These are phyloP conservation scores for Dasypus novemcinctus DNA, from an alignment of 2,113 vertebrate species.

Conservation along the genomic window DNA sequence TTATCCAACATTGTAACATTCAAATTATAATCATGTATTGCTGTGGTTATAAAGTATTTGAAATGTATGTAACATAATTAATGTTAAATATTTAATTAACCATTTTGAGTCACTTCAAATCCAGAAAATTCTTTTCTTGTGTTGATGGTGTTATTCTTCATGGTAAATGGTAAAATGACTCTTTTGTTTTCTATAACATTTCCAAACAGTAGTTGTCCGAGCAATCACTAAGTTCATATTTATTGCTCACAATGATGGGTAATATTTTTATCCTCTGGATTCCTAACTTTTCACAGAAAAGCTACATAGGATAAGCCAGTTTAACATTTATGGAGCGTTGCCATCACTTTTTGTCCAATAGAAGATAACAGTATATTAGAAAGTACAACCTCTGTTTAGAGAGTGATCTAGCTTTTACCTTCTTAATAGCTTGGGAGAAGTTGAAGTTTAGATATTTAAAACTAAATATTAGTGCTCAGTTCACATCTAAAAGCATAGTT, in stretches of 20 bases:
- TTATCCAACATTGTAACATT: background rate
- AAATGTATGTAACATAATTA: background rate
- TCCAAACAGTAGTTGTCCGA: slow-evolving; percentile 28
- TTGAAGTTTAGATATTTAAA: slow-evolving; percentile 50
- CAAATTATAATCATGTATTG: slow-evolving; percentile 24
- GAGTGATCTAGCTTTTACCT: slow-evolving; percentile 39
- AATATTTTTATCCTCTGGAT: slow-evolving; percentile 26
- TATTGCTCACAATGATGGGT: background rate
- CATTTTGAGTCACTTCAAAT: background rate
- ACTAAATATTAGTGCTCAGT: background rate
- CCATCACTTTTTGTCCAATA: background rate
- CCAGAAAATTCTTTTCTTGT: slow-evolving; percentile 23
- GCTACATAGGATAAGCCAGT: background rate
- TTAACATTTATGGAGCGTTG: background rate
- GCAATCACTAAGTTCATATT: background rate
- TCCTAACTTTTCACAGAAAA: slow-evolving; percentile 31
- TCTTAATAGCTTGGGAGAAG: slow-evolving; percentile 20
- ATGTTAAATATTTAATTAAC: slow-evolving; percentile 17
- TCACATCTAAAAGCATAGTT: slow-evolving; percentile 20
- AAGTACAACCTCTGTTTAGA: slow-evolving; percentile 42
- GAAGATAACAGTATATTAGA: slow-evolving; percentile 17
- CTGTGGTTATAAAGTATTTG: background rate
- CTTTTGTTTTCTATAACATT: background rate
- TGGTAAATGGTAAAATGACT: background rate
- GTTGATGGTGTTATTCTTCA: background rate